phyloP scores from a whole-genome alignment of 1,140 invertebrate genomes.

The Brachystomella parvula region DNA sequence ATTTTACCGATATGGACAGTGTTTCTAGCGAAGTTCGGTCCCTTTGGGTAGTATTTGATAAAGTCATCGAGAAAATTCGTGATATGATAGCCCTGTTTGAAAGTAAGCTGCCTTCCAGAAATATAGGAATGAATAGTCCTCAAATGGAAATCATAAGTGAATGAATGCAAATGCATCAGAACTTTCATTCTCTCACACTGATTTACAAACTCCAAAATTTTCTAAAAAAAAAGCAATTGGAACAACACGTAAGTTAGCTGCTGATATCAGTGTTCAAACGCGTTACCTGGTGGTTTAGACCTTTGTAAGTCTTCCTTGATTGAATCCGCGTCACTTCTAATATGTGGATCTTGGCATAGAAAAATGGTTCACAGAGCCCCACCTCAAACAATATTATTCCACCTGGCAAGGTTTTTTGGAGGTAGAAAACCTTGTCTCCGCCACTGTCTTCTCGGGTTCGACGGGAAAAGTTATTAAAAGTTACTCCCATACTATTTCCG shows the following conservation, averaged over 20 bases:
- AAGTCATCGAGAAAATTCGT: conserved; percentile 74
- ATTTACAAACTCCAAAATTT: conserved; percentile 62
- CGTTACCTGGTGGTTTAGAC: background rate
- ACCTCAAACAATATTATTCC: conserved; percentile 63
- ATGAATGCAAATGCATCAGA: conserved; percentile 73
- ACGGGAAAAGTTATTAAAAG: conserved; percentile 17
- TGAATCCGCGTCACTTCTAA: conserved; percentile 59
- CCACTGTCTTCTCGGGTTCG: conserved; percentile 21
- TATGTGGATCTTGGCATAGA: conserved; percentile 61
- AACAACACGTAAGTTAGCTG: conserved; percentile 40
- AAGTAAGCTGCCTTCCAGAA: conserved; percentile 52
- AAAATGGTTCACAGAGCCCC: conserved; percentile 63
- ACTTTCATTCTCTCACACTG: conserved; percentile 67
- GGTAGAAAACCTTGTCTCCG: conserved; percentile 46
- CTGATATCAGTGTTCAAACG: background rate
- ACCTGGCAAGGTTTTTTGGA: conserved; percentile 59
- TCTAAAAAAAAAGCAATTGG: conserved; percentile 51
- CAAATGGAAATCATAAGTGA: conserved; percentile 79
- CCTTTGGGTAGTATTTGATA: conserved; percentile 71
- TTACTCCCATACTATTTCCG: conserved; percentile 8
- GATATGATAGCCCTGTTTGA: conserved; percentile 64
- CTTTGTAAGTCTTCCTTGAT: conserved; percentile 38
- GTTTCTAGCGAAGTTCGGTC: conserved; percentile 73
- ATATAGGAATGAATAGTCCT: conserved; percentile 65
- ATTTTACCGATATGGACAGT: conserved; percentile 59